Conservation (phyloP, 2,888 invertebrate genomes). For the Therioaphis trifolii region DNA sequence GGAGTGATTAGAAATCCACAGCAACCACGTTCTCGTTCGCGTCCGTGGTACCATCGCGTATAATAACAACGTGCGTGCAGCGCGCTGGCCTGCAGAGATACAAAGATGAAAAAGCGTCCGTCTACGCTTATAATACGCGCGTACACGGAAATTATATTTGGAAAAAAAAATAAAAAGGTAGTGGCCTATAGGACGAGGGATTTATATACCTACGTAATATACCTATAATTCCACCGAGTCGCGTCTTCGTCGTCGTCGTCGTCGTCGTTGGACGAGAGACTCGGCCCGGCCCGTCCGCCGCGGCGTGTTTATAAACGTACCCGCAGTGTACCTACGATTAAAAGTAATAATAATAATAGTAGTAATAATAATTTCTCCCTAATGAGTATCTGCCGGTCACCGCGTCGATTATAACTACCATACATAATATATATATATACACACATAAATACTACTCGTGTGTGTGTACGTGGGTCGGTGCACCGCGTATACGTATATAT, state of each 20-base stretch:
- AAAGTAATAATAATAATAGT: conserved; percentile 44
- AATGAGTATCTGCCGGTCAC: conserved; percentile 54
- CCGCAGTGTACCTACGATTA: conserved; percentile 13
- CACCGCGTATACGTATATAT: no score
- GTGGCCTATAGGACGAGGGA: background rate
- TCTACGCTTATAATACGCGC: background rate
- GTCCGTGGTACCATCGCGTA: background rate
- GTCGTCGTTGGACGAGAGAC: no score
- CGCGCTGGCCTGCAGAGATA: background rate
- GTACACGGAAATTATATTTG: conserved; percentile 19
- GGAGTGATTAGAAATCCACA: conserved; percentile 61
- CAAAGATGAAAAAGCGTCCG: conserved; percentile 18
- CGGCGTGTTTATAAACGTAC: no score
- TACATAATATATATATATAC: background rate
- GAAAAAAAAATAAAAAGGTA: background rate
- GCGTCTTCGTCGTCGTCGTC: no score
- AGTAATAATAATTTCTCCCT: conserved; percentile 57
- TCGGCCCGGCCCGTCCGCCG: no score
- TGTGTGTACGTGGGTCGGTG: no score
- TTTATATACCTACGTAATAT: no score
- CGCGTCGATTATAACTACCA: conserved; percentile 21
- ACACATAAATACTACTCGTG: no score
- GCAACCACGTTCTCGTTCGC: background rate
- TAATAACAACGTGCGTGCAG: conserved; percentile 43
- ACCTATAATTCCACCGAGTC: background rate